Evolutionary conservation across 2,888 invertebrate genomes (phyloP), one percentile per base, ranked within the genome.

Genomic region (Phytoseiulus persimilis): DNA sequence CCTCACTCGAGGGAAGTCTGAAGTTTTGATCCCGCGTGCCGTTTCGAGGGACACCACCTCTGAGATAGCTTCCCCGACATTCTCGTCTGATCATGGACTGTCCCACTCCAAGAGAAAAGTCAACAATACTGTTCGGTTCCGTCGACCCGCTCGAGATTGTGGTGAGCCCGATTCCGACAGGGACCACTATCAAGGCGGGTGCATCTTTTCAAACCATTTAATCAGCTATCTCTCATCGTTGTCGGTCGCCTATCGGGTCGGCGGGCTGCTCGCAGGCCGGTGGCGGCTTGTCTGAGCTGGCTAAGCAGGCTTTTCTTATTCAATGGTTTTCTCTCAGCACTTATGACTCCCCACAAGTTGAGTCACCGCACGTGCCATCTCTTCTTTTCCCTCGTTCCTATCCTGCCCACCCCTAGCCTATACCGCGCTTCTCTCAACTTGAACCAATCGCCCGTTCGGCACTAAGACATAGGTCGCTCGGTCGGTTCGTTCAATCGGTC

Each of bases 251-350:
- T 28, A 65, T 65, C 28, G 65, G 65, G 28, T 65, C 65, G 65
- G 28, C 14, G 5, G 65, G 28, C 14, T 65, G 65, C 11, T 2
- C 18, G 65, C 65, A 65, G 65, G 65, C 18, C 65, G 65, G 11
- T 65, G 65, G 5, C 65, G 65, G 65, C 65, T 65, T 65, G 65
- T 65, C 65, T 65, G 18, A 65, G 65, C 65, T 65, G 65, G 65
- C 65, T 65, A 65, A 65, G 65, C 65, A 65, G 65, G 65, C 14
- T 65, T 65, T 65, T 28, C 65, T 65, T 65, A 65, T 65, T 65
- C 65, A 65, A 65, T 65, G 65, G 65, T 65, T 65, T 65, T 65
- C 65, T 65, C 65, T 65, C 65, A 65, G 65, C 65, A 65, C 65
- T 65, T 65, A 65, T 65, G 65, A 65, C 65, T 65, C 65, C 65